These are phyloP conservation scores for Cyclargus thomasi DNA, from an alignment of 1,140 invertebrate species.

Conservation along the genomic window DNA sequence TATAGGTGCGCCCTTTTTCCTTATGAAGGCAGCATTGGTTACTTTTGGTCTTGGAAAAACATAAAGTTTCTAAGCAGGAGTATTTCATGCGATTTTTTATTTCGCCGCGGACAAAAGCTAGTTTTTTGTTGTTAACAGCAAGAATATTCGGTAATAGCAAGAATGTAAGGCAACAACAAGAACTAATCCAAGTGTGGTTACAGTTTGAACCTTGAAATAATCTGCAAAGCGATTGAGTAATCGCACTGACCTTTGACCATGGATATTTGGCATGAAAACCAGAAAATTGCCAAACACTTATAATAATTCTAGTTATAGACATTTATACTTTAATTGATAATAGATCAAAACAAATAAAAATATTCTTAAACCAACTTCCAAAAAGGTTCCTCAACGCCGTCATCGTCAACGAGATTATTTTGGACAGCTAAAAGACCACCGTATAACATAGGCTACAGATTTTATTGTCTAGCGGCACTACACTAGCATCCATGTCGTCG, in stretches of 20 bases:
- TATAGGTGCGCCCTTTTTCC: too few species aligned
- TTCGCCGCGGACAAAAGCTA: too few species aligned
- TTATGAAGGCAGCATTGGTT: too few species aligned
- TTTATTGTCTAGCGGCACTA: too few species aligned
- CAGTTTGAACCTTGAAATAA: neutral
- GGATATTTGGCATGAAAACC: neutral
- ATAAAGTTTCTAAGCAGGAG: too few species aligned
- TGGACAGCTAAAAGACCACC: too few species aligned
- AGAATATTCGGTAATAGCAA: neutral
- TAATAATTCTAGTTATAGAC: neutral
- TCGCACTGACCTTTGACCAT: neutral
- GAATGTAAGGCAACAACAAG: neutral
- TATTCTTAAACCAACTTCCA: neutral
- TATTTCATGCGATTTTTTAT: too few species aligned
- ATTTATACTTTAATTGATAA: neutral
- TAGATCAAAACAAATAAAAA: neutral
- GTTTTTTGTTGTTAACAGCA: neutral
- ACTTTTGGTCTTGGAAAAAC: too few species aligned
- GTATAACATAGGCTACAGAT: too few species aligned
- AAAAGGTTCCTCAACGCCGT: too few species aligned
- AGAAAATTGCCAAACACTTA: neutral
- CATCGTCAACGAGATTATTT: too few species aligned
- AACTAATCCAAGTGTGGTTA: neutral
- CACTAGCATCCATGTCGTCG: too few species aligned
- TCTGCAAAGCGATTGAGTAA: neutral